Base-by-base conservation (phyloP, 2,888 invertebrate species). In the Pachycephus smyrnensis region DNA sequence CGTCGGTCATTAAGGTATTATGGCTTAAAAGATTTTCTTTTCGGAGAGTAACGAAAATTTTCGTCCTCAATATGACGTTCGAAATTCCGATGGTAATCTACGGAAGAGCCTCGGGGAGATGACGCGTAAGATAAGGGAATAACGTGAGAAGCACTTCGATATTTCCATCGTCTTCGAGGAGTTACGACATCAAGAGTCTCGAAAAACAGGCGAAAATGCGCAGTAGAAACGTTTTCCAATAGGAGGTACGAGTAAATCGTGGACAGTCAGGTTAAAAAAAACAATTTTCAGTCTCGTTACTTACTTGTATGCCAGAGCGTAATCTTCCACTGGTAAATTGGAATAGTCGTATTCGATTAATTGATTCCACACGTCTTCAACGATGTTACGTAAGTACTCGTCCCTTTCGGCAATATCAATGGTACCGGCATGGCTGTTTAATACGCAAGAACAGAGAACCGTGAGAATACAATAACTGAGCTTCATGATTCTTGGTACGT, bases 341-440 rank as follows among this genome's bases (percentile, higher is more conserved):
- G 71, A 71, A 12, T 30, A 33, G 71, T 33, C 71, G 4, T 71
- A n/a, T 32, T 71, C 71, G 4, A 71, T 15, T 12, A 71, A 71
- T 33, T 31, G 31, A 32, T 71, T 33, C 71, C 71, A 33, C 71
- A 31, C 12, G 32, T 71, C 31, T 32, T 71, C 71, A 4, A 33
- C 71, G 71, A 71, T 55, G 23, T 55, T 55, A 55, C 55, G 55
- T 55, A 55, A 55, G 6, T 55, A 55, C 55, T 6, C 23, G 55
- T 55, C 23, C 55, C 55, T 23, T 23, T 23, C 9, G 2, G 15
- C 23, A 55, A 9, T 15, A 2, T 55, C 9, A 0, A 55, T 55
- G 9, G 1, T 9, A 55, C 0, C 0, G 0, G 55, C 6, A 9
- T 9, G 55, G 23, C 23, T 23, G 0, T 55, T 55, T 0, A 1